Base-by-base conservation (phyloP, 1,140 invertebrate species). In the Gryllus bimaculatus region DNA sequence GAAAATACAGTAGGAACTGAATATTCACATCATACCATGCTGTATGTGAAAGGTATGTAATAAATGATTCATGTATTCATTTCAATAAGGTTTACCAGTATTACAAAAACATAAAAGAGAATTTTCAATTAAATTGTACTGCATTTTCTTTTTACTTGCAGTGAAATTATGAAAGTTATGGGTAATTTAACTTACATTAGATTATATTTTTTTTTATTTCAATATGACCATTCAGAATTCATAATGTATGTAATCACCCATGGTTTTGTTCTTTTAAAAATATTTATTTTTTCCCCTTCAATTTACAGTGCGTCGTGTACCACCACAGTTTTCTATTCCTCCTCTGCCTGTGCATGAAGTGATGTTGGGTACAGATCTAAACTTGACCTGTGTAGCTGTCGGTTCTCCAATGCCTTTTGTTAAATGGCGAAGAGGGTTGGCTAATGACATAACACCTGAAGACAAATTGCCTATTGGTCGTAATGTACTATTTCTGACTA, bases 381-480 rank as follows among this genome's bases (percentile, higher is more conserved):
- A 98, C 85, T 87, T 99, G 75, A 97, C 96, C 73, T 99, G 98
- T 85, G 96, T 99, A 15, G 98, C 97, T 18, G 93, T 96, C 8
- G 98, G 98, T 0, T 96, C 97, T 0, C 98, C 98, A 0, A 98
- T 99, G 96, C 98, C 98, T 0, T 93, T 91, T 82, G 96, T 99
- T 76, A 97, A 96, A 86, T 99, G 97, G 97, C 91, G 94, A 79
- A 94, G 95, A 87, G 96, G 93, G 84, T 83, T 90, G 21, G 91
- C 90, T 8, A 90, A 91, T 83, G 94, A 96, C 85, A 85, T 96
- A 26, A 95, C 94, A 0, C 93, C 94, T 0, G 93, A 95, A 85
- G 94, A 96, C 85, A 92, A 95, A 81, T 90, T 95, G 73, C 93
- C 94, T 0, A 91, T 95, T 15, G 94, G 94, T 0, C 90, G 90